phyloP scores from a whole-genome alignment of 1,140 invertebrate genomes.

The Triops longicaudatus region DNA sequence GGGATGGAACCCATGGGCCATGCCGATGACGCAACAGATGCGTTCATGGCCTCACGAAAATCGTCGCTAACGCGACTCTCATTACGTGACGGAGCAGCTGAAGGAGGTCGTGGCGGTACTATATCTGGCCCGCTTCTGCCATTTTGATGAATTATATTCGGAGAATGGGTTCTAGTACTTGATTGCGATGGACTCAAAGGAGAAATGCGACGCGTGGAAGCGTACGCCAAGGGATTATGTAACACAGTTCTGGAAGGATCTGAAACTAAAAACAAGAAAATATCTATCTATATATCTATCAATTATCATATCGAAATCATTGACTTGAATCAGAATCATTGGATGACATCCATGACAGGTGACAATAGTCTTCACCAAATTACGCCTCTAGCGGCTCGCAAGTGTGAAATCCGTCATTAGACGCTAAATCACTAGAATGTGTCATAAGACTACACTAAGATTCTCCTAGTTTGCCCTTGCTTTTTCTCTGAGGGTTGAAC shows the following conservation, averaged over 20 bases:
- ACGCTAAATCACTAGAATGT: no score
- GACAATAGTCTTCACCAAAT: no score
- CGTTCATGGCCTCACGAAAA: background rate
- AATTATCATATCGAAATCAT: no score
- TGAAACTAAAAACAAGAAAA: background rate
- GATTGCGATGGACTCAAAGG: background rate
- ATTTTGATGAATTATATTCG: background rate
- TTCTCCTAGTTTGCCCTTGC: no score
- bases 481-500: no score
- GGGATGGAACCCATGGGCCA: constrained; percentile 51
- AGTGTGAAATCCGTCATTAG: no score
- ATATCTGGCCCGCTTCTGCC: background rate
- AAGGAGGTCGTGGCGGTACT: background rate
- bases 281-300: background rate
- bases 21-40: constrained; percentile 20
- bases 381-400: no score
- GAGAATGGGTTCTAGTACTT: background rate
- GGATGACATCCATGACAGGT: no score
- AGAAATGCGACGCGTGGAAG: background rate
- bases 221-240: background rate
- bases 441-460: no score
- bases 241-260: background rate
- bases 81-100: background rate
- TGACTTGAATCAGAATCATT: no score
- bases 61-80: background rate